Percentiles rank a stretch among this genome's conserved stretches.
phyloP scores from a whole-genome alignment of 2,113 vertebrate species.

The Nycticryphes semicollaris region DNA sequence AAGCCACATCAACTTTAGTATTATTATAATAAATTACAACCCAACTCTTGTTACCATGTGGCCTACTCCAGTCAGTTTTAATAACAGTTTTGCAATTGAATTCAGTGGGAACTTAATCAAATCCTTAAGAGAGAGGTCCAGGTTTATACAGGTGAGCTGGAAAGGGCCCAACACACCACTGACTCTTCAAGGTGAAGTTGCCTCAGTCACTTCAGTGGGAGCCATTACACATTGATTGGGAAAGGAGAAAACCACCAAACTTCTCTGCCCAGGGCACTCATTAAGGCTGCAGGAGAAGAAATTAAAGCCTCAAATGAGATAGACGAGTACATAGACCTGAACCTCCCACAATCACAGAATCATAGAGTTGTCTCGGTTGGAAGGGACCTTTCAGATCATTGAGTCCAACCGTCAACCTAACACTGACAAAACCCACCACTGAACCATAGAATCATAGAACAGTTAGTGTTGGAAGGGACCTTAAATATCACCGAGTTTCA shows the following conservation, averaged over 20 bases:
- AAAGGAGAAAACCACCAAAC: background rate
- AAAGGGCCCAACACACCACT: background rate
- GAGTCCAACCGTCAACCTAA: too few species aligned
- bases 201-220: background rate
- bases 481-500: too few species aligned
- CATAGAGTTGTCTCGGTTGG: too few species aligned
- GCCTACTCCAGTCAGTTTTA: background rate
- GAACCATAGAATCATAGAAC: too few species aligned
- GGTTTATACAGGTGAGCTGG: background rate
- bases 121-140: background rate
- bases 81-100: background rate
- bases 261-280: background rate
- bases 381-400: too few species aligned
- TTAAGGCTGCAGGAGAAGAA: background rate
- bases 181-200: background rate
- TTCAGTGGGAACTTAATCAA: background rate
- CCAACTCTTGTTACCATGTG: background rate
- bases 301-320: background rate
- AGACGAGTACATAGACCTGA: background rate
- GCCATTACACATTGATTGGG: background rate
- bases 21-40: conserved; percentile 38
- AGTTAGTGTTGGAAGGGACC: too few species aligned
- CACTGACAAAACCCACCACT: too few species aligned
- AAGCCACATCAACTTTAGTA: conserved; percentile 15
- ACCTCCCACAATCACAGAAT: background rate